Conservation (phyloP, 2,797 vertebrate genomes). For the Bryconaethiops microstoma region DNA sequence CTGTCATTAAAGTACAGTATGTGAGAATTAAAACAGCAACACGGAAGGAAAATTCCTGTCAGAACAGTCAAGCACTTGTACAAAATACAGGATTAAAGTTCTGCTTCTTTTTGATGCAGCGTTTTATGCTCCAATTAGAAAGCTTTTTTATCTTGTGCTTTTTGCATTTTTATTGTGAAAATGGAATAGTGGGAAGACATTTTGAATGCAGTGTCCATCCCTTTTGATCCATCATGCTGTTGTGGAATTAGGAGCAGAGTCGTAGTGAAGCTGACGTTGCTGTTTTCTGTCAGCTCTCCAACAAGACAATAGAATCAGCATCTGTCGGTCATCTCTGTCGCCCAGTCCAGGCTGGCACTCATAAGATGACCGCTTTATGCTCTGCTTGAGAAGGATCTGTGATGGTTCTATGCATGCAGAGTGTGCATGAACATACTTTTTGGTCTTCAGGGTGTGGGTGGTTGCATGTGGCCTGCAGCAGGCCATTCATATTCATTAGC, state of each 20-base stretch:
- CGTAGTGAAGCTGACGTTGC: background rate
- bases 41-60: background rate
- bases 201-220: background rate
- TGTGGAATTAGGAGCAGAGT: background rate
- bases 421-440: constrained; percentile 1
- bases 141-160: background rate
- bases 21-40: constrained; percentile 12
- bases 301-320: background rate
- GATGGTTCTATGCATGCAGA: constrained; percentile 2
- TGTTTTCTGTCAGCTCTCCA: background rate
- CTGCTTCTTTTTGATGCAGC: background rate
- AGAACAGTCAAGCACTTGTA: background rate
- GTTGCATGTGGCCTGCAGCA: constrained; percentile 59
- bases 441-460: constrained; percentile 1
- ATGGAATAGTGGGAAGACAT: background rate
- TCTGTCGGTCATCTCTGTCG: background rate
- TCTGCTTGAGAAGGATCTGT: background rate
- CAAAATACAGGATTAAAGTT: background rate
- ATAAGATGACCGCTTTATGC: background rate
- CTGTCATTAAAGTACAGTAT: constrained; percentile 40
- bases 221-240: too few relatives aligned
- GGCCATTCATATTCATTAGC: constrained; percentile 83
- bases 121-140: background rate
- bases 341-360: background rate
- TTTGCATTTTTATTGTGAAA: background rate